Conservation (phyloP, 1,140 invertebrate species). For the Parapsyche elsis region DNA sequence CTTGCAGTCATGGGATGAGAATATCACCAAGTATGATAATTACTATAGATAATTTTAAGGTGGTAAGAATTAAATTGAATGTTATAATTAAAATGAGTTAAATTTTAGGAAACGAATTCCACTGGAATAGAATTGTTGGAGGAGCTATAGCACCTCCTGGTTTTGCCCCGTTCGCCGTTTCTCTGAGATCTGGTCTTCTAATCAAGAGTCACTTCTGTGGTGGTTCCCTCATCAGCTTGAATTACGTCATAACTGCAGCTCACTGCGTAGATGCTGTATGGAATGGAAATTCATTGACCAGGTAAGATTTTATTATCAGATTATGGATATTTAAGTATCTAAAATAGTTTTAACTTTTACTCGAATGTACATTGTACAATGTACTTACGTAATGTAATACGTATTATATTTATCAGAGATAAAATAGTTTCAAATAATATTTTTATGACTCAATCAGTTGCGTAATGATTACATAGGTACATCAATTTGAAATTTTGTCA, state of each 20-base stretch:
- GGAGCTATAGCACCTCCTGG: slow-evolving; percentile 62
- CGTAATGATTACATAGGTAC: too few species aligned
- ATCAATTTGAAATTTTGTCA: neutral
- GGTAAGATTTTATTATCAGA: slow-evolving; percentile 16
- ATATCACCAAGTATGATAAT: neutral
- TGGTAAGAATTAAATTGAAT: too few species aligned
- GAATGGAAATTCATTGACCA: slow-evolving; percentile 39
- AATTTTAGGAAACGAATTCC: neutral
- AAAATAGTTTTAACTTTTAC: too few species aligned
- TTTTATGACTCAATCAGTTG: too few species aligned
- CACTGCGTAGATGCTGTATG: slow-evolving; percentile 63
- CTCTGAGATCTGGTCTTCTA: slow-evolving; percentile 58
- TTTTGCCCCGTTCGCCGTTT: slow-evolving; percentile 64
- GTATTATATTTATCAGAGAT: too few species aligned
- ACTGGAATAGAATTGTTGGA: slow-evolving; percentile 62
- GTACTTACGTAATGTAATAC: too few species aligned
- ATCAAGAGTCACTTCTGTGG: slow-evolving; percentile 66
- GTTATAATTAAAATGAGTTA: neutral
- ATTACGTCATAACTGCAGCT: slow-evolving; percentile 66
- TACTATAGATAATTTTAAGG: too few species aligned
- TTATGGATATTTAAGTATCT: too few species aligned
- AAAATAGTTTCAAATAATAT: too few species aligned
- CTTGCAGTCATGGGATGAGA: neutral
- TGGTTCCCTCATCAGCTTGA: slow-evolving; percentile 64
- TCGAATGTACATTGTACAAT: too few species aligned